Base-by-base conservation (phyloP, 2,888 invertebrate species). In the Dasypogon diadema region DNA sequence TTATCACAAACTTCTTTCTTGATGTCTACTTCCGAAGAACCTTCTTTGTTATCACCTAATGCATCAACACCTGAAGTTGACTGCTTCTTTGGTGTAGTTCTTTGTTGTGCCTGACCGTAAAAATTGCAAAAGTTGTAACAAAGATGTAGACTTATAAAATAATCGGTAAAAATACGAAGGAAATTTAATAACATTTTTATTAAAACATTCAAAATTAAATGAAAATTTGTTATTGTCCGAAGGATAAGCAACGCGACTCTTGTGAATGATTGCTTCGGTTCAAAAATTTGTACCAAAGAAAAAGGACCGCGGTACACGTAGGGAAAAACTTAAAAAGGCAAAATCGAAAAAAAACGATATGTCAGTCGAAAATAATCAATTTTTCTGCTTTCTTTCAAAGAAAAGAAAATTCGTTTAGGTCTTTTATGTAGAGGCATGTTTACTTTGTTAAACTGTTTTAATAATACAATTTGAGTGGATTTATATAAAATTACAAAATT, bases 41-140 rank as follows among this genome's bases (percentile, higher is more conserved):
- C n/a, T 12, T 42, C 42, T 2, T 12, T 12, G n/a, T 42, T 0
- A 42, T 42, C 42, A 12, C 42, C 42, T 3, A 8, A 42, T 12
- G 12, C 12, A 14, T 24, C 5, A 10, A 14, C 12, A 24, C 26
- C 26, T 30, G 24, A 10, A 12, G 30, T 1, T n/a, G 18, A 54
- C 5, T n/a, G 34, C 14, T 34, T 54, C 21, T 70, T 54, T 1
- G 46, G 37, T 14, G 51, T 24, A 30, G 54, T 1, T 10, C n/a
- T 51, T 18, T 30, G 12, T 14, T 54, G 54, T 34, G 74, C 16
- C 77, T 77, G 77, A 48, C 74, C 60, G 54, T 74, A 74, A 54
- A 74, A 74, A 70, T 60, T 70, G 74, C 60, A 74, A 60, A 74
- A 68, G 56, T 77, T 77, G 68, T 68, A 77, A 26, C 58, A 76